These are phyloP conservation scores for Lepisosteus osseus DNA, from an alignment of 2,113 vertebrate genomes.

Conservation along the genomic window DNA sequence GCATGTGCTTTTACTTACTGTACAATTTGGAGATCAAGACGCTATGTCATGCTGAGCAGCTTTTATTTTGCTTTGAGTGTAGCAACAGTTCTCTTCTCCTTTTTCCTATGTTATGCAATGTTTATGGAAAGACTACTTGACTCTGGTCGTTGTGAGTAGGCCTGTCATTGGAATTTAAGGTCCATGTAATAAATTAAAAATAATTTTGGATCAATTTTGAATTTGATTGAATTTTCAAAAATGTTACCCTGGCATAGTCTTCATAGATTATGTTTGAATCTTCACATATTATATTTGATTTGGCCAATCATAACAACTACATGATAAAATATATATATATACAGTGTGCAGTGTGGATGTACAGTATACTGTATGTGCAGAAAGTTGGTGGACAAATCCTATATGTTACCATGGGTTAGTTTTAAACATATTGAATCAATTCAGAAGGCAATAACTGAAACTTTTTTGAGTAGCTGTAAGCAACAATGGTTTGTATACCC, in stretches of 20 bases:
- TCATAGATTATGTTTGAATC: neutral
- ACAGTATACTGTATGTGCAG: neutral
- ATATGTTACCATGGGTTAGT: no score
- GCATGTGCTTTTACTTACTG: slow-evolving; percentile 28
- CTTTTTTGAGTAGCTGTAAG: no score
- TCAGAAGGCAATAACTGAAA: no score
- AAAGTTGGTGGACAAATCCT: neutral
- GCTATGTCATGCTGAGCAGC: slow-evolving; percentile 38
- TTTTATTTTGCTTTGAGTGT: slow-evolving; percentile 36
- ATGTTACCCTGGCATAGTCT: neutral
- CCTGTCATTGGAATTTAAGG: neutral
- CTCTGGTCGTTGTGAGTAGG: neutral
- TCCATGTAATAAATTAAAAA: neutral
- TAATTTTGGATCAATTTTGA: neutral
- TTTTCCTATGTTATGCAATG: neutral
- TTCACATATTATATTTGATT: neutral
- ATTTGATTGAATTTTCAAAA: neutral
- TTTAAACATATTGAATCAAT: no score
- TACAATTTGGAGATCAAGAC: slow-evolving; percentile 47
- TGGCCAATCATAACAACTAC: neutral
- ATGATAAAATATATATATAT: neutral
- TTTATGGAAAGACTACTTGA: neutral
- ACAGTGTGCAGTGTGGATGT: neutral
- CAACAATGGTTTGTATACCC: no score
- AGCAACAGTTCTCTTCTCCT: slow-evolving; percentile 27